These are phyloP conservation scores for Amphiprion clarkii DNA, from an alignment of 2,797 vertebrate genomes.

Conservation along the genomic window DNA sequence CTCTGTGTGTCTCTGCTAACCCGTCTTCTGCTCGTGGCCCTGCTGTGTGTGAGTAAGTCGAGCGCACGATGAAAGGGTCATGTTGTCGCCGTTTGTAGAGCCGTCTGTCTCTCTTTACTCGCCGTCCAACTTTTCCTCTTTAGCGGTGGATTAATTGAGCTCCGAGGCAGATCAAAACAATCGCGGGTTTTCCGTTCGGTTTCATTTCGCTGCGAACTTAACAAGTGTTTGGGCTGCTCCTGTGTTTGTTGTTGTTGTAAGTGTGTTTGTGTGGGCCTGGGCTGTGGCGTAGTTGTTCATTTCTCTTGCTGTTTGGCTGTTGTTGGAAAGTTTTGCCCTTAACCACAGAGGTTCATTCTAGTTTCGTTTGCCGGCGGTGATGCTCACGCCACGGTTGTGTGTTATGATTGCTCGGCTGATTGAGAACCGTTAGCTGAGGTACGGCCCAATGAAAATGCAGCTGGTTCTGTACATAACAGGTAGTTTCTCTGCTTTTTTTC, in stretches of 20 bases:
- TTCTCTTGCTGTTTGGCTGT: conserved; percentile 34
- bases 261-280: neutral
- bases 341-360: conserved; percentile 42
- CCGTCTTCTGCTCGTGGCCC: conserved; percentile 38
- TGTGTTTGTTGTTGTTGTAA: conserved; percentile 19
- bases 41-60: conserved; percentile 45
- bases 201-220: conserved; percentile 18
- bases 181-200: conserved; percentile 16
- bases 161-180: conserved; percentile 36
- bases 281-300: conserved; percentile 16
- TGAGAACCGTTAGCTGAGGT: conserved; percentile 35
- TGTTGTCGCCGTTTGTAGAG: conserved; percentile 46
- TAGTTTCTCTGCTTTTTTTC: conserved; percentile 9
- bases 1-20: conserved; percentile 17
- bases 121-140: conserved; percentile 28
- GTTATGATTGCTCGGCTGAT: conserved; percentile 30
- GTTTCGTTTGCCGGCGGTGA: conserved; percentile 40
- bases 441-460: conserved; percentile 34
- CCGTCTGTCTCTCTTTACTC: conserved; percentile 28
- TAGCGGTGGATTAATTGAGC: conserved; percentile 52
- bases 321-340: conserved; percentile 43
- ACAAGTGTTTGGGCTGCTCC: conserved; percentile 25
- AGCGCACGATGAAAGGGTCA: conserved; percentile 46
- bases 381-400: conserved; percentile 21
- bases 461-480: conserved; percentile 15